A percentile compares a stretch with the other conserved stretches of the same genome.
Conservation (phyloP, 2,113 vertebrate species). For the Hepsetus odoe region DNA sequence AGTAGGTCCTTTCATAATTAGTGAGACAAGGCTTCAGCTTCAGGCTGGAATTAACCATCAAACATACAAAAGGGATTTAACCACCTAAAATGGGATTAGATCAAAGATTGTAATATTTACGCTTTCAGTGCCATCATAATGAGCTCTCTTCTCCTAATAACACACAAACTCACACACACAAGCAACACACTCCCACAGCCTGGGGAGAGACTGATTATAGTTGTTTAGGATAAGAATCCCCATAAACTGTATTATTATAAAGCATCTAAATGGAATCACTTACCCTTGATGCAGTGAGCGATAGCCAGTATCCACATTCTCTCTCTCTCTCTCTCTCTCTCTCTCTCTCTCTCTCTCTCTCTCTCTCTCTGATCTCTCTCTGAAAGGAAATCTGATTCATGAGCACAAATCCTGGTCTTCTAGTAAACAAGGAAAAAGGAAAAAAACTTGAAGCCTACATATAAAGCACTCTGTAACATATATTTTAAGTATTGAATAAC, state of each 20-base stretch:
- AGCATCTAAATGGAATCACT: conserved; percentile 79
- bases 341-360: neutral
- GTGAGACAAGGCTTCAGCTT: neutral
- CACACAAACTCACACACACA: conserved; percentile 58
- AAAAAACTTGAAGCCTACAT: neutral
- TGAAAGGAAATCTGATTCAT: neutral
- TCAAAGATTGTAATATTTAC: conserved; percentile 66
- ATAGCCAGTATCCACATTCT: conserved; percentile 72
- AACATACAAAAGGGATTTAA: conserved; percentile 63
- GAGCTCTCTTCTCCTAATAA: conserved; percentile 38
- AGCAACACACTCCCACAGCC: conserved; percentile 57
- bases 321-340: conserved; percentile 52
- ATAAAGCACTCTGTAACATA: neutral
- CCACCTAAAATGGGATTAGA: conserved; percentile 49
- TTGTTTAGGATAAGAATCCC: conserved; percentile 75
- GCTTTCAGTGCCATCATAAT: conserved; percentile 57
- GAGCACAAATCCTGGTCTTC: neutral
- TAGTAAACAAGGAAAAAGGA: neutral
- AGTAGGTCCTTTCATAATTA: conserved; percentile 22
- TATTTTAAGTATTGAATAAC: too few species aligned
- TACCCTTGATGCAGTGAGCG: conserved; percentile 73
- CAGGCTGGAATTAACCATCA: conserved; percentile 66
- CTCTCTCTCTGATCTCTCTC: neutral
- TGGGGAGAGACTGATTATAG: conserved; percentile 64
- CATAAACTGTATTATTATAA: conserved; percentile 77